Conservation (phyloP, 2,888 invertebrate genomes). For the Lymantria monacha region DNA sequence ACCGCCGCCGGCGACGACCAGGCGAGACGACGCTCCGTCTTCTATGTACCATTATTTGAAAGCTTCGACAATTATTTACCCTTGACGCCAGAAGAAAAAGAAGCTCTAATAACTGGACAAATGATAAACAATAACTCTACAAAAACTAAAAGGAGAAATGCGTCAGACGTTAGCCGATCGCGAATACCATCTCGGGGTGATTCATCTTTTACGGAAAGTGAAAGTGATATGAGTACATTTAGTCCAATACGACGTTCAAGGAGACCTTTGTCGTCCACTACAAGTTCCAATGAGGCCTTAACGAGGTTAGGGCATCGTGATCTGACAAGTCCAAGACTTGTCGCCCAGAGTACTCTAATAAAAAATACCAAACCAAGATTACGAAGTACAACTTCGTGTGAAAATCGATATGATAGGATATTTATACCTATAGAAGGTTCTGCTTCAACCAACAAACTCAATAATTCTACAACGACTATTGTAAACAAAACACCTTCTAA, state of each 20-base stretch:
- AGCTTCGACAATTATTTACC: conserved; percentile 83
- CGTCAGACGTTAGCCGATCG: conserved; percentile 51
- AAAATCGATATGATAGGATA: conserved; percentile 74
- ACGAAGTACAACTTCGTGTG: conserved; percentile 70
- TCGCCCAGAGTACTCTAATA: conserved; percentile 58
- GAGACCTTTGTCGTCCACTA: conserved; percentile 68
- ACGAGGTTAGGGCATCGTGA: conserved; percentile 66
- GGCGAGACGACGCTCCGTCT: conserved; percentile 86
- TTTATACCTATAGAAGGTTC: conserved; percentile 68
- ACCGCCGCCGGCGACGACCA: conserved; percentile 73
- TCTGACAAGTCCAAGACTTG: conserved; percentile 65
- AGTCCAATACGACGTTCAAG: conserved; percentile 66
- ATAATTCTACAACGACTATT: conserved; percentile 63
- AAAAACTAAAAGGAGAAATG: conserved; percentile 60
- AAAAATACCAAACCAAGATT: conserved; percentile 65
- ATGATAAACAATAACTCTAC: conserved; percentile 46
- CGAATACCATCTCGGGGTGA: conserved; percentile 58
- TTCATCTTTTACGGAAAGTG: conserved; percentile 72
- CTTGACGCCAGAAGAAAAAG: conserved; percentile 72
- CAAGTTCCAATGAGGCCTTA: conserved; percentile 72
- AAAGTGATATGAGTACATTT: conserved; percentile 68
- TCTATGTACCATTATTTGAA: conserved; percentile 87
- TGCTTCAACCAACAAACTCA: conserved; percentile 65
- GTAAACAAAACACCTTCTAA: conserved; percentile 55
- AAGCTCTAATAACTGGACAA: conserved; percentile 68